Evolutionary conservation across 2,888 invertebrate species (phyloP), one percentile per base, ranked within the genome.

Genomic region (Zhuqinia jingwanae): DNA sequence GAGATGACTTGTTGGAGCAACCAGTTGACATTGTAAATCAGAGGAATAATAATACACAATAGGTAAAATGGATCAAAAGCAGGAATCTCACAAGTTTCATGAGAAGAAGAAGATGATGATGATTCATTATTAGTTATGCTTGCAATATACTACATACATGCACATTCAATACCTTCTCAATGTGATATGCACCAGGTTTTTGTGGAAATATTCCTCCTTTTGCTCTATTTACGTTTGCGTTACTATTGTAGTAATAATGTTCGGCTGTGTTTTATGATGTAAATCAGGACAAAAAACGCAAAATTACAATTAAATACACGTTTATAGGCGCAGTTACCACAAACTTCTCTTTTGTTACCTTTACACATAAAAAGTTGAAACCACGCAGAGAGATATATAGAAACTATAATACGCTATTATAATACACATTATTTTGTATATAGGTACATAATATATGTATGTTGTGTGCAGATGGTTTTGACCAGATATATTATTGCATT

Each of bases 1-100:
- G 5, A 47, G 47, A 25, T n/a, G n/a, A 47, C 70, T 25, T 70
- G 73, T 73, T 53, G 73, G 73, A 73, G 73, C 63, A 78, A 65
- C 78, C 22, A 50, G 78, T 81, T 81, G 80, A 81, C 80, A 81
- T 70, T 81, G 70, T 68, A 36, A 50, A n/a, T n/a, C 17, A 73
- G 50, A 50, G 17, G 50, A 73, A 50, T 13, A 13, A 25, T 17
- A n/a, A n/a, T n/a, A n/a, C n/a, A 47, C 27, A 73, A 47, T 70
- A n/a, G n/a, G 73, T 27, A 50, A 36, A 73, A 73, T 73, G 13
- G 73, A 73, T 73, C 73, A 73, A 73, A 73, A 73, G 73, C 17
- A 73, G 50, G 50, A 73, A 73, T 73, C 50, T 53, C 47, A n/a
- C n/a, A n/a, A n/a, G 36, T 36, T 50, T 30, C 17, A 15, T 60